Evolutionary conservation across 2,797 vertebrate species (phyloP).

Genomic region (Tauraco hartlaubi): DNA sequence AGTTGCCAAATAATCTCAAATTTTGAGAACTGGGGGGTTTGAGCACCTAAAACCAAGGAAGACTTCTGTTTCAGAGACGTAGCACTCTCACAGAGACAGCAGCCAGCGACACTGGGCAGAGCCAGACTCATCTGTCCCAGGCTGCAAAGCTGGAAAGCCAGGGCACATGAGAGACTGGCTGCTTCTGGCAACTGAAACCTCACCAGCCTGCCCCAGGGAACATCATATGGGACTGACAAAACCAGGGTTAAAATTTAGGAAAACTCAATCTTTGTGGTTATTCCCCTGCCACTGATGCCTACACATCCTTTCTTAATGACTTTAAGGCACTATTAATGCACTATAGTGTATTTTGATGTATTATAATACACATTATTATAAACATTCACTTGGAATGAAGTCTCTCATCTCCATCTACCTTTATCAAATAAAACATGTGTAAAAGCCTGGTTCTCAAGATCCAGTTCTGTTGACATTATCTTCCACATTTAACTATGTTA

Average conservation of each 20-base stretch:
- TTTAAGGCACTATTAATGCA: background rate
- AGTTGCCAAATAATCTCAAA: background rate
- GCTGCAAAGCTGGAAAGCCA: background rate
- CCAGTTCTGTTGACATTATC: background rate
- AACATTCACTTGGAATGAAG: background rate
- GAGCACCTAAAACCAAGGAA: background rate
- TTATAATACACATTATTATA: background rate
- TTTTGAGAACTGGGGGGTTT: background rate
- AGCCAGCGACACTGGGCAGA: background rate
- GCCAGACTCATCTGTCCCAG: background rate
- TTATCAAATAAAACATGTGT: background rate
- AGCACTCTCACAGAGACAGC: background rate
- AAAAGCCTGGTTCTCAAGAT: background rate
- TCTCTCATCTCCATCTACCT: background rate
- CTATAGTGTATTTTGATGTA: background rate
- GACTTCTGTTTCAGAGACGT: background rate
- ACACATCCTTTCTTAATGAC: accelerated
- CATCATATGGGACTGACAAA: accelerated
- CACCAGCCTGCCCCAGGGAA: background rate
- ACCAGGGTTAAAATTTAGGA: background rate
- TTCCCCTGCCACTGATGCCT: background rate
- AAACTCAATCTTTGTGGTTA: background rate
- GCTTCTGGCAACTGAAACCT: background rate
- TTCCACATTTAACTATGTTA: background rate
- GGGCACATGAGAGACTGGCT: background rate